A percentile compares a stretch with the other conserved stretches of the same genome.
Evolutionary conservation across 2,113 vertebrate genomes (phyloP).

Genomic region (Andinoacara biseriatus): DNA sequence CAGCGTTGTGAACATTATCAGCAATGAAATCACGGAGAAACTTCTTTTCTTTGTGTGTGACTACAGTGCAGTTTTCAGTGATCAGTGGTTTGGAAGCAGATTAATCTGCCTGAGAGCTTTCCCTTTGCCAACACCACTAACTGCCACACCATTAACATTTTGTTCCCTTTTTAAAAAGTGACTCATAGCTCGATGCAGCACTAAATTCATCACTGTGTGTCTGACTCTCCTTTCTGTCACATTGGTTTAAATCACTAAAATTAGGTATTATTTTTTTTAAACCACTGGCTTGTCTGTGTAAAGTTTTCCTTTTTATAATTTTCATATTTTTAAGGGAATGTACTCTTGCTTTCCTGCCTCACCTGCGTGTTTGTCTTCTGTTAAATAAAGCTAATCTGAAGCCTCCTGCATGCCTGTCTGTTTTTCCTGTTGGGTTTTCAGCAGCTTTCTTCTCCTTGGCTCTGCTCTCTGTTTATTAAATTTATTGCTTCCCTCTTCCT

Average conservation of each 20-base stretch:
- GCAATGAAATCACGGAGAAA: background rate
- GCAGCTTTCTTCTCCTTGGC: slow-evolving; percentile 18
- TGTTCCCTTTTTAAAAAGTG: slow-evolving; percentile 15
- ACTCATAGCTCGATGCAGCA: slow-evolving; percentile 13
- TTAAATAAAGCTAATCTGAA: slow-evolving; percentile 66
- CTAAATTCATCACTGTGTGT: slow-evolving; percentile 12
- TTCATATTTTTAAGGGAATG: background rate
- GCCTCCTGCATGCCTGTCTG: slow-evolving; percentile 68
- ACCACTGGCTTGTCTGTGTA: background rate
- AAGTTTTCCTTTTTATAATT: background rate
- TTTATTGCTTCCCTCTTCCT: background rate
- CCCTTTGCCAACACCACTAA: slow-evolving; percentile 22
- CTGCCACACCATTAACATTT: background rate
- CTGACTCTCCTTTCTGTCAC: slow-evolving; percentile 16
- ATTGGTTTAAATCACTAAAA: slow-evolving; percentile 17
- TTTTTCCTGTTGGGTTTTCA: slow-evolving; percentile 29
- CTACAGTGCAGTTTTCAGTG: background rate
- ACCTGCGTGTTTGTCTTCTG: slow-evolving; percentile 49
- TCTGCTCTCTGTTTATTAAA: slow-evolving; percentile 37
- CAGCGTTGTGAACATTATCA: background rate
- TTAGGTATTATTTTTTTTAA: background rate
- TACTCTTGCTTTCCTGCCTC: slow-evolving; percentile 37
- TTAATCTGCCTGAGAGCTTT: slow-evolving; percentile 45
- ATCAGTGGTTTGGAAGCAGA: slow-evolving; percentile 13
- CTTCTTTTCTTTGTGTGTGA: background rate